Evolutionary conservation across 2,113 vertebrate genomes (phyloP).

Genomic region (Larimichthys polyactis): DNA sequence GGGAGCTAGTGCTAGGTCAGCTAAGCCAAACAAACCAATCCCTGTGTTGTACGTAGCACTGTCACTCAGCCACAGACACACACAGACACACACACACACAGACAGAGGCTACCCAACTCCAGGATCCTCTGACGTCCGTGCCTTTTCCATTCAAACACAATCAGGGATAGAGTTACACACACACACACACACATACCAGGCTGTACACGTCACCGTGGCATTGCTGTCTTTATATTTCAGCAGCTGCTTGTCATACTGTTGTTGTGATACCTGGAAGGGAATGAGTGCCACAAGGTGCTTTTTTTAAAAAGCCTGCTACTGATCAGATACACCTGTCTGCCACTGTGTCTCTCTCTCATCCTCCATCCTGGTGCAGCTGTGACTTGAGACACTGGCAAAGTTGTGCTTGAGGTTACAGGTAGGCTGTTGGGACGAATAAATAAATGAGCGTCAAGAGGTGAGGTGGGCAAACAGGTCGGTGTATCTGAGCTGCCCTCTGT

Average conservation of each 20-base stretch:
- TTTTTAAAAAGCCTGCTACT: neutral
- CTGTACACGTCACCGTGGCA: neutral
- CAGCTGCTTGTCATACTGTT: neutral
- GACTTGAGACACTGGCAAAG: neutral
- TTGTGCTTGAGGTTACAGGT: neutral
- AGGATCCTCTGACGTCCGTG: constrained; percentile 59
- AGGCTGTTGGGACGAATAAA: neutral
- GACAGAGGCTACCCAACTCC: constrained; percentile 21
- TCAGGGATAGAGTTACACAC: constrained; percentile 48
- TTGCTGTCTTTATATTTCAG: constrained; percentile 9
- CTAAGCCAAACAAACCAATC: constrained; percentile 68
- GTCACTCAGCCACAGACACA: constrained; percentile 57
- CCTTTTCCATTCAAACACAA: constrained; percentile 51
- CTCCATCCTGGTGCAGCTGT: neutral
- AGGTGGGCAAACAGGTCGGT: constrained; percentile 8
- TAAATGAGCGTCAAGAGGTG: neutral
- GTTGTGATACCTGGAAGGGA: neutral
- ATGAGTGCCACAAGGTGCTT: neutral
- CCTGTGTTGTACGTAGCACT: constrained; percentile 69
- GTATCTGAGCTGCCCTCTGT: constrained; percentile 7
- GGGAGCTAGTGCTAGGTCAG: constrained; percentile 37
- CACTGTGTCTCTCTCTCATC: neutral
- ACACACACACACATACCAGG: neutral
- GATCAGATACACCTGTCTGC: neutral
- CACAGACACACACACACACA: constrained; percentile 42